A percentile compares a stretch with the other conserved stretches of the same genome.
Conservation (phyloP, 2,113 vertebrate genomes). For the Heloderma charlesbogerti region DNA sequence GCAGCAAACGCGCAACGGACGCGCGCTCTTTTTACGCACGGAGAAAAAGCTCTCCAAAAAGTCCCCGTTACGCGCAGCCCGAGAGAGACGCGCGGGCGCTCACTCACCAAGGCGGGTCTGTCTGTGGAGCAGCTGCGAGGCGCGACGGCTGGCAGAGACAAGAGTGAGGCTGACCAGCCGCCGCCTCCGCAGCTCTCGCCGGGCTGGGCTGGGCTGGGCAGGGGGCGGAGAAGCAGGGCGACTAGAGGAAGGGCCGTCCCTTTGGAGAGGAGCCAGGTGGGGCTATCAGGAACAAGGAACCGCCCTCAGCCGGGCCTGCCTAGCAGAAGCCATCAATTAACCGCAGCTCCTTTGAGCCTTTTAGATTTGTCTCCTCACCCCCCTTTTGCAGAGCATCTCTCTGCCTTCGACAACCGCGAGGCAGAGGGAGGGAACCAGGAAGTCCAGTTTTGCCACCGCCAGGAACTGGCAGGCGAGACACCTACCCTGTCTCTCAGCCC, state of each 20-base stretch:
- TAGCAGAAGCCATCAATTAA: rapidly evolving
- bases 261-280: not conserved
- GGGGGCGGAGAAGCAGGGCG: not conserved
- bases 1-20: not conserved
- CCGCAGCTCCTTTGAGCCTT: not conserved
- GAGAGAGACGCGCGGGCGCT: not conserved
- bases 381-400: no score
- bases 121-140: not conserved
- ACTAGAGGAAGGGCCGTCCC: not conserved
- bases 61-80: slow-evolving; percentile 2
- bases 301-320: not conserved
- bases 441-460: no score
- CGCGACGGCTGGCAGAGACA: not conserved
- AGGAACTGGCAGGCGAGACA: no score
- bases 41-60: not conserved
- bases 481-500: no score
- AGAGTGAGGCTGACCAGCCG: not conserved
- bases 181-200: not conserved
- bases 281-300: not conserved
- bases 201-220: not conserved
- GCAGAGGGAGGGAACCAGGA: not conserved
- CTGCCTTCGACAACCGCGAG: not conserved
- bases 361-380: not conserved
- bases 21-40: not conserved
- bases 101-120: not conserved